These are phyloP conservation scores for Stenichneumon culpator DNA, from an alignment of 2,888 invertebrate species.

Conservation along the genomic window DNA sequence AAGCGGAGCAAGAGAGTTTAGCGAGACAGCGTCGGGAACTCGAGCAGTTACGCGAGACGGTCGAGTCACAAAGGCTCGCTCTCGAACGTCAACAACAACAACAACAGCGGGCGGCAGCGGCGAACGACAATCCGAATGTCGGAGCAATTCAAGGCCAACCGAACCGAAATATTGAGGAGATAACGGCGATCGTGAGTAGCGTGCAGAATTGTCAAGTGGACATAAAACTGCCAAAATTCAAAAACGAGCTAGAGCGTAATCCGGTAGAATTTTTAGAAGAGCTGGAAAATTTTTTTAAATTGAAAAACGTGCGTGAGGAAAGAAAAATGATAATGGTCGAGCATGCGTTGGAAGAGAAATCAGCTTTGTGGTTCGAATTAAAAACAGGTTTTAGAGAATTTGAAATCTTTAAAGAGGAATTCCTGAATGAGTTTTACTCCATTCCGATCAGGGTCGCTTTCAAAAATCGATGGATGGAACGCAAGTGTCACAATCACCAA, in stretches of 20 bases:
- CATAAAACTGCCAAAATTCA: not conserved
- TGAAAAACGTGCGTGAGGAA: not conserved
- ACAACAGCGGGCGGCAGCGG: not conserved
- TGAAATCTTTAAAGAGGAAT: constrained; percentile 33
- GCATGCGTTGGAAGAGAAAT: constrained; percentile 43
- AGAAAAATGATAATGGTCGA: constrained; percentile 27
- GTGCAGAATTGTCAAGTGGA: not conserved
- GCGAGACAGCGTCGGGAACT: constrained; percentile 20
- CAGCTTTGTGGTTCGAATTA: constrained; percentile 44
- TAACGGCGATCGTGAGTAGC: not conserved
- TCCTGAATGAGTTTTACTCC: constrained; percentile 48
- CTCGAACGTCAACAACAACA: constrained; percentile 17
- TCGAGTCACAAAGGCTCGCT: constrained; percentile 8
- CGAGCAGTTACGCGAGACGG: constrained; percentile 14
- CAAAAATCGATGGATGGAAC: constrained; percentile 48
- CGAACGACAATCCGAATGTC: not conserved
- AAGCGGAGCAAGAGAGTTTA: constrained; percentile 19
- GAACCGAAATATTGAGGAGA: not conserved
- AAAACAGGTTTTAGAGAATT: not conserved
- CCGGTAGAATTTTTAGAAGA: constrained; percentile 43
- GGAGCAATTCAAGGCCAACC: not conserved
- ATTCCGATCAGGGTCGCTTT: constrained; percentile 48
- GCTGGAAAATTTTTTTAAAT: constrained; percentile 32
- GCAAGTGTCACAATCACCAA: constrained; percentile 4
- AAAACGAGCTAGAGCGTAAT: not conserved